These are phyloP conservation scores for Orthosia gothica DNA, from an alignment of 2,888 invertebrate genomes.

Conservation along the genomic window DNA sequence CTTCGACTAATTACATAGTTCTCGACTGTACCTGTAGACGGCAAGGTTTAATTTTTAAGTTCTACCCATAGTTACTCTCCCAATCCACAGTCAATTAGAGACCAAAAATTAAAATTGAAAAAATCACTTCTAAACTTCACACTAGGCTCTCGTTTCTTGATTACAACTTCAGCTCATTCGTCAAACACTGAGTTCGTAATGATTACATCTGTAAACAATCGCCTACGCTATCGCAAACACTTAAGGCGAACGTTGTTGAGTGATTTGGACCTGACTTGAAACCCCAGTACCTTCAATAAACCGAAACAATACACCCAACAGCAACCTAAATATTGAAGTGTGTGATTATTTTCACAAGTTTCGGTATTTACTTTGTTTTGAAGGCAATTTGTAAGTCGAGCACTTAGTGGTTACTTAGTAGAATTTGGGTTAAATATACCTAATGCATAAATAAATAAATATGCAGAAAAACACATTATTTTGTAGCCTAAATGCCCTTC, in stretches of 20 bases:
- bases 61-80: neutral
- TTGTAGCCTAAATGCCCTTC: neutral
- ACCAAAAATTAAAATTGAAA: constrained; percentile 6
- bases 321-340: constrained; percentile 49
- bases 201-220: constrained; percentile 65
- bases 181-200: constrained; percentile 53
- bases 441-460: constrained; percentile 28
- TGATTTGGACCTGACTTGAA: constrained; percentile 45
- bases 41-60: neutral
- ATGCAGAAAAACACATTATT: constrained; percentile 12
- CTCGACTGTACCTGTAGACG: neutral
- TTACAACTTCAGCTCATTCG: constrained; percentile 51
- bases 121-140: constrained; percentile 15
- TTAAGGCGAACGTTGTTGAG: constrained; percentile 55
- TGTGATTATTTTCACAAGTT: constrained; percentile 39
- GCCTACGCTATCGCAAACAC: constrained; percentile 60
- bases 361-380: constrained; percentile 18
- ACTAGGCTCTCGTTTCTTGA: constrained; percentile 43
- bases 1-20: too few relatives aligned
- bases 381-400: constrained; percentile 31
- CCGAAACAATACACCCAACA: constrained; percentile 44
- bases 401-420: constrained; percentile 25
- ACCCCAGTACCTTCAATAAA: constrained; percentile 42
- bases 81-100: neutral
- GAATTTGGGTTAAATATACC: constrained; percentile 21